Conservation (phyloP, 2,113 vertebrate genomes). For the Spermophilus dauricus region DNA sequence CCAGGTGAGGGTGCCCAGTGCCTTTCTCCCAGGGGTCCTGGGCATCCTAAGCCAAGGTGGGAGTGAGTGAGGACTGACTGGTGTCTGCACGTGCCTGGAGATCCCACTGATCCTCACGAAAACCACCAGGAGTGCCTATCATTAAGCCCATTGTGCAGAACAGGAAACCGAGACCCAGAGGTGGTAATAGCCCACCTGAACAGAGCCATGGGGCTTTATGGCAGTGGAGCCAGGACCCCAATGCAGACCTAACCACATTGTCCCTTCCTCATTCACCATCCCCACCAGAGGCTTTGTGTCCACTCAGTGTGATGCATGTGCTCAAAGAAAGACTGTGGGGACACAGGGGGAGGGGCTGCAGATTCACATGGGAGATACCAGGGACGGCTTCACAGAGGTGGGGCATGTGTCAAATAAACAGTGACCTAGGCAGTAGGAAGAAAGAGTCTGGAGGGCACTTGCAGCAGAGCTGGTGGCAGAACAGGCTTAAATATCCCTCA, state of each 20-base stretch:
- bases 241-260: background rate
- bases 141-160: background rate
- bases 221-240: background rate
- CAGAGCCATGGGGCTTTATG: background rate
- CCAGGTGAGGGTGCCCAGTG: background rate
- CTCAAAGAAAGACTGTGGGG: background rate
- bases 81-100: background rate
- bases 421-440: background rate
- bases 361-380: background rate
- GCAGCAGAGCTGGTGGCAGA: accelerated
- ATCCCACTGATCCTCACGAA: background rate
- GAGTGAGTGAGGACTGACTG: background rate
- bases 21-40: background rate
- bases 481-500: background rate
- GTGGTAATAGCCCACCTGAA: background rate
- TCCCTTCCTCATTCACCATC: background rate
- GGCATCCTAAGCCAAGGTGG: background rate
- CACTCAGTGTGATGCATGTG: accelerated
- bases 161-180: background rate
- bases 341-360: too few relatives aligned
- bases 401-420: background rate
- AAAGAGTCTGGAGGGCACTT: background rate
- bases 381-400: background rate
- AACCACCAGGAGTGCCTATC: background rate
- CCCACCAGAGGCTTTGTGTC: background rate